Base-by-base conservation (phyloP, 1,140 invertebrate species). In the Diachasma alloeum region DNA sequence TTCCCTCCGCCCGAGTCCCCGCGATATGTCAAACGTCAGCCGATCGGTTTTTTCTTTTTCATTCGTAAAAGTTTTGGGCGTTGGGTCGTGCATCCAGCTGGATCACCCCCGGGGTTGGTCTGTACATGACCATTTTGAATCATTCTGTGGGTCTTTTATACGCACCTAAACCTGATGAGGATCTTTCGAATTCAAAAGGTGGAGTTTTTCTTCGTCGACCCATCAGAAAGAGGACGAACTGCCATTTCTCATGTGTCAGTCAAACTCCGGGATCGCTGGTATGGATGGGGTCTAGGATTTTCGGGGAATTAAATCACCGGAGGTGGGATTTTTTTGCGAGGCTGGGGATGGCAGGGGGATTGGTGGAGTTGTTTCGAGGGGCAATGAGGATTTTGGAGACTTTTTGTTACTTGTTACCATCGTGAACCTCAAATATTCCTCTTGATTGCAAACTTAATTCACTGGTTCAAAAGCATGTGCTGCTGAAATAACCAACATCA, bases 231-330 rank as follows among this genome's bases (percentile, higher is more conserved):
- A 53, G 11, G 46, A 83, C 82, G 81, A 81, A 86, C 84, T 83
- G 83, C 87, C 87, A 90, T 90, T 89, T 88, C 84, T 90, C 88
- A 90, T 85, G 87, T 44, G 72, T 73, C 72, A 73, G 36, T 42
- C 22, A 53, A 73, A 53, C 22, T 56, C 17, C 10, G 15, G 48
- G 48, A n/a, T 56, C 15, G 15, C 10, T 42, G 39, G 13, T 63
- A 26, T 63, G 48, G 9, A n/a, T 24, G 24, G 19, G 59, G 24
- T 15, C 59, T 26, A 9, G 4, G 67, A 19, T 37, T 56, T 36
- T 39, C 66, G 9, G 36, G 44, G 71, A 44, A 19, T 77, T 36
- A 71, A 39, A 69, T 37, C 39, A 42, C 39, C 39, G 9, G 39
- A 42, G 39, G 39, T 10, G 37, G 42, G n/a, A 36, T n/a, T 31